A percentile compares a stretch with the other conserved stretches of the same genome.
These are phyloP conservation scores for Prunella fulvescens DNA, from an alignment of 2,113 vertebrate species.

Conservation along the genomic window DNA sequence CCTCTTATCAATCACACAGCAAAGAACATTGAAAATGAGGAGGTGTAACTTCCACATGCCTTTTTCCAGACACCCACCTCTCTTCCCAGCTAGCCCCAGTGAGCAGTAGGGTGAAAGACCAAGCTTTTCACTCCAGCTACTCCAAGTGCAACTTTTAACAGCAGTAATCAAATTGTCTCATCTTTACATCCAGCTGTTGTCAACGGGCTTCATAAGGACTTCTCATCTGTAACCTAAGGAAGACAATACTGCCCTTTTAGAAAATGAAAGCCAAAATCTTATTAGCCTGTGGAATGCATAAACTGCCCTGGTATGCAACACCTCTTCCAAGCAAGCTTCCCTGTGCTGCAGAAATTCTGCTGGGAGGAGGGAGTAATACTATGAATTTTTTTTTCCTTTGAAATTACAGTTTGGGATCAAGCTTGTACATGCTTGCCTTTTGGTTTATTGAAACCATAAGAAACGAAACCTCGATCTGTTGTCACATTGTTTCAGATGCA, in stretches of 20 bases:
- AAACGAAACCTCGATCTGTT: background rate
- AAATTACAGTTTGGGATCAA: background rate
- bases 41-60: background rate
- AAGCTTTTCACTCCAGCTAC: background rate
- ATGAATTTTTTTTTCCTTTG: background rate
- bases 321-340: background rate
- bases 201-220: background rate
- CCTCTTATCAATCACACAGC: background rate
- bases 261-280: background rate
- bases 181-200: background rate
- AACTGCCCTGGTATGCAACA: background rate
- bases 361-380: background rate
- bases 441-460: background rate
- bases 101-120: background rate
- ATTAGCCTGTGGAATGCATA: background rate
- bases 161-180: background rate
- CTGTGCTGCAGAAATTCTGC: background rate
- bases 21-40: background rate
- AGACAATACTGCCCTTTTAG: background rate
- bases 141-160: background rate
- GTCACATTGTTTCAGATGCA: background rate
- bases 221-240: background rate
- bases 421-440: background rate
- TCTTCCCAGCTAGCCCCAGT: background rate
- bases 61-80: background rate